Percentiles rank a stretch among this genome's conserved stretches.
These are phyloP conservation scores for Zoanthus sociatus DNA, from an alignment of 92 coral and sea anemone species.

Conservation along the genomic window DNA sequence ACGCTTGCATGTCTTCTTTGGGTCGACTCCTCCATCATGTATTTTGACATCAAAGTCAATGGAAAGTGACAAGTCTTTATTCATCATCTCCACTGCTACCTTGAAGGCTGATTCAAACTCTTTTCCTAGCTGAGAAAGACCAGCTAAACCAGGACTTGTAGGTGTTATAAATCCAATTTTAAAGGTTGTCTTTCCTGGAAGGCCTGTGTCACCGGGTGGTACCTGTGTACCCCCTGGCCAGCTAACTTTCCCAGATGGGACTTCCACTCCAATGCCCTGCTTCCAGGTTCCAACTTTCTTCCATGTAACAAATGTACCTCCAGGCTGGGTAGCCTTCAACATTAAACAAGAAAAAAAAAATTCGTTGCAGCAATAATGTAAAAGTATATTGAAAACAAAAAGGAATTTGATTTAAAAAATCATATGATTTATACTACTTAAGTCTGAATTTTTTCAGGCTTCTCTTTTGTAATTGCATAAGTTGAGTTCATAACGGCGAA, in stretches of 20 bases:
- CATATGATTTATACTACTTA: too few species aligned
- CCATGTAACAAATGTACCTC: slow-evolving; percentile 52
- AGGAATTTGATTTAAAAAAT: too few species aligned
- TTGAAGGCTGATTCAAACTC: slow-evolving; percentile 88
- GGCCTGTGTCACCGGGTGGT: slow-evolving; percentile 93
- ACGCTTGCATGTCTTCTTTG: slow-evolving; percentile 76
- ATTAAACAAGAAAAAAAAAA: neutral
- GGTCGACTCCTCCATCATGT: slow-evolving; percentile 84
- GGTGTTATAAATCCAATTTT: slow-evolving; percentile 97
- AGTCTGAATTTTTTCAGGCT: too few species aligned
- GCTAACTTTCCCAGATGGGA: slow-evolving; percentile 62
- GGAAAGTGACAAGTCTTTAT: slow-evolving; percentile 85
- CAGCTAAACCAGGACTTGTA: slow-evolving; percentile 86
- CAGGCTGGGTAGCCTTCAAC: slow-evolving; percentile 56
- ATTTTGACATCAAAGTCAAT: slow-evolving; percentile 91
- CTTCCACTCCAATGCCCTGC: slow-evolving; percentile 81
- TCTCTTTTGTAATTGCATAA: too few species aligned
- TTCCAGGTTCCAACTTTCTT: slow-evolving; percentile 91
- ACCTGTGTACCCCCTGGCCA: slow-evolving; percentile 94
- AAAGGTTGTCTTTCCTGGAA: slow-evolving; percentile 95
- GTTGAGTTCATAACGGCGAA: too few species aligned
- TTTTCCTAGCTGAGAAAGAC: slow-evolving; percentile 88
- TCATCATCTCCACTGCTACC: slow-evolving; percentile 96
- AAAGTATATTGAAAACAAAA: neutral
- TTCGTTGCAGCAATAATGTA: too few species aligned